Conservation (phyloP, 2,113 vertebrate genomes). For the Ictalurus punctatus region DNA sequence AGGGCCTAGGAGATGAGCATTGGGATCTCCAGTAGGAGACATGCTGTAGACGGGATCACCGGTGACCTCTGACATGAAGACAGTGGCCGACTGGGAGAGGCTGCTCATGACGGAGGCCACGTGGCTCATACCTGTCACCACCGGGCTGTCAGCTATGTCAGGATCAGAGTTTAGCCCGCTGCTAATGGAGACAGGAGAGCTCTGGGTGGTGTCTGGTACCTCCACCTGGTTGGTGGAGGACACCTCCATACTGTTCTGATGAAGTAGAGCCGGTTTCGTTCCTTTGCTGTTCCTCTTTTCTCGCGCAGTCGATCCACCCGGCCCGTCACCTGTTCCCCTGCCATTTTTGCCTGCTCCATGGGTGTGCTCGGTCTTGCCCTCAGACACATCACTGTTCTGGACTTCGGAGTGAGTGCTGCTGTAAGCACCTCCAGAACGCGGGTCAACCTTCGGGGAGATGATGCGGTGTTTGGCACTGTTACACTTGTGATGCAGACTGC, state of each 20-base stretch:
- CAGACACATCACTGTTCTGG: constrained; percentile 97
- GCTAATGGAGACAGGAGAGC: constrained; percentile 94
- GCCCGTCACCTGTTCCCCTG: constrained; percentile 67
- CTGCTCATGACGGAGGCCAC: constrained; percentile 85
- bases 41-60: constrained; percentile 91
- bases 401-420: constrained; percentile 87
- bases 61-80: constrained; percentile 97
- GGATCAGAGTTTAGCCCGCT: constrained; percentile 87
- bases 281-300: constrained; percentile 93
- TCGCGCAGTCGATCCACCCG: constrained; percentile 62
- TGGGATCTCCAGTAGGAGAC: constrained; percentile 86
- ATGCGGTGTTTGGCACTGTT: constrained; percentile 79
- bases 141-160: constrained; percentile 92
- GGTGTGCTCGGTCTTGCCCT: constrained; percentile 90
- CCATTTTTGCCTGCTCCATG: constrained; percentile 76
- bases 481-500: constrained; percentile 77
- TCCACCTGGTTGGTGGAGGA: constrained; percentile 97
- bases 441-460: constrained; percentile 83
- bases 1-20: constrained; percentile 88
- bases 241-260: constrained; percentile 96
- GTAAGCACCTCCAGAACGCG: constrained; percentile 81
- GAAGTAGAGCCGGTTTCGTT: constrained; percentile 89
- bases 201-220: constrained; percentile 97
- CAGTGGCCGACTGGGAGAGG: constrained; percentile 88
- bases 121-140: constrained; percentile 86